Base-by-base conservation (phyloP, 2,113 vertebrate species). In the Pollachius pollachius region DNA sequence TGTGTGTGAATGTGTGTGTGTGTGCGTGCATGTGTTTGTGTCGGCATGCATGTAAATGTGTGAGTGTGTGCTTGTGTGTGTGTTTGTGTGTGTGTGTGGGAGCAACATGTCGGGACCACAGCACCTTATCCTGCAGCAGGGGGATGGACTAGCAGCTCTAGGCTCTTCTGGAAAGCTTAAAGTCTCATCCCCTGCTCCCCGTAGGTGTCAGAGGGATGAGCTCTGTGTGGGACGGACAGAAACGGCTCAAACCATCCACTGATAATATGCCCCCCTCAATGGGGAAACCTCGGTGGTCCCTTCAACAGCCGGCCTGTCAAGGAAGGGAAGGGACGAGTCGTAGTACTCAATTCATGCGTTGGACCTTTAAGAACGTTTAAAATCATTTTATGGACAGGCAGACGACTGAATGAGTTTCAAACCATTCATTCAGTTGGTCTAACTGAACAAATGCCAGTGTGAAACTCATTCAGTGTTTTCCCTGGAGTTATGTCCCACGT, bases 131-230 rank as follows among this genome's bases (percentile, higher is more conserved):
- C 81, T 71, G 70, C 67, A 81, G 71, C 71, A 70, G 65, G 68
- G 72, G 77, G 79, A 81, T 86, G 81, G 81, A 79, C 79, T 70
- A 41, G 75, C 75, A 82, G 76, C 62, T 52, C 60, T 74, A 72
- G 59, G 23, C 57, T 74, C 70, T 64, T 81, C 77, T 71, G 80
- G 76, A 63, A 58, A 61, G 59, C 58, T 76, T 19, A 67, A 72
- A 83, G 62, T 37, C 76, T 74, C 71, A 70, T 48, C 41, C 41
- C 41, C 41, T 48, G 41, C 54, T 57, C 16, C 15, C 54, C 7
- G 54, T 57, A 16, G 75, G 75, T 81, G 81, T 83, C 69, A 82
- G 75, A 80, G 75, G 84, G 79, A 88, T 82, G 81, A 85, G 75
- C 65, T 48, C 41, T 48, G 41, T 48, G 41, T 48, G 8, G 11